Base-by-base conservation (phyloP, 2,113 vertebrate species). In the Rana temporaria region DNA sequence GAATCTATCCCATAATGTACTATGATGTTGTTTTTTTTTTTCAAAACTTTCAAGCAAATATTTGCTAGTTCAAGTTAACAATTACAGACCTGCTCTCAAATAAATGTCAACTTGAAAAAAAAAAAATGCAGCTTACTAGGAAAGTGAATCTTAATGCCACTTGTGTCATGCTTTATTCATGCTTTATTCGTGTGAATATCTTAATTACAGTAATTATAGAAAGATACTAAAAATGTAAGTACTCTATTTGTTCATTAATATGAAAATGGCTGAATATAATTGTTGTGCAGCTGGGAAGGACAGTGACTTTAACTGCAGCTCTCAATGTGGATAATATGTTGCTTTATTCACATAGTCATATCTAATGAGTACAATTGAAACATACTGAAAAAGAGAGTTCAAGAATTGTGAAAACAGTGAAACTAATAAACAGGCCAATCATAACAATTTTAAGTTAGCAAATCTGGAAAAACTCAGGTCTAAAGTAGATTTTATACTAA, bases 151-250 rank as follows among this genome's bases (percentile, higher is more conserved):
- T 63, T 81, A 81, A 72, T 81, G 79, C 68, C 56, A 81, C 63
- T 81, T 72, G 53, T 81, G 20, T 38, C 79, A 72, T 60, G 22
- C 68, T 63, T 81, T 68, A 53, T 81, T 63, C 68, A 72, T 60
- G 22, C 68, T 63, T 81, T 68, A 53, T 81, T 63, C 68, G 64
- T 72, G 57, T 81, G 79, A 72, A 72, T 62, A 38, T 72, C 68
- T 72, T 81, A 81, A 81, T 81, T 81, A 81, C 59, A 72, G 79
- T 81, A 71, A 81, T 81, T 81, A 81, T 72, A 81, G 32, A 32
- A 42, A 72, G 67, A 81, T 81, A 81, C 57, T 81, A 81, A 81
- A 80, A 81, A 81, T 81, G 38, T 81, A 81, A 81, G 79, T 62
- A 81, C 79, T 81, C 68, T 68, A 72, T 72, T 81, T 72, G 79